Conservation (phyloP, 2,888 invertebrate genomes). For the Cylloceria caligata region DNA sequence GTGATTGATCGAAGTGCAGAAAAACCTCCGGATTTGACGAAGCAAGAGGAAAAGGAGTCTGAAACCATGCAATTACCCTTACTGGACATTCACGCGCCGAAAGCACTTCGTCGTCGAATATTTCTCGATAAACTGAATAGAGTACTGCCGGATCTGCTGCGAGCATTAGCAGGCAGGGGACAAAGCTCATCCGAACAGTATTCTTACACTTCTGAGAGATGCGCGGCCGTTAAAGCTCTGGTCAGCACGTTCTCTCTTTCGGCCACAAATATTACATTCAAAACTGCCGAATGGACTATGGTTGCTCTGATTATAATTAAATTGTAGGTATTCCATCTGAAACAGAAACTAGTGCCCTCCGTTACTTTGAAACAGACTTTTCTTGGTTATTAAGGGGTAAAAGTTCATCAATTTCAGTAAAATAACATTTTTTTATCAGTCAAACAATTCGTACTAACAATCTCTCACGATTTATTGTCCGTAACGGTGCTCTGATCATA, state of each 20-base stretch:
- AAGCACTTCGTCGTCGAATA: constrained; percentile 89
- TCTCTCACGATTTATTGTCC: no score
- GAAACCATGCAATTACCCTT: constrained; percentile 87
- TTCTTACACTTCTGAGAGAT: constrained; percentile 73
- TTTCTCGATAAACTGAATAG: constrained; percentile 89
- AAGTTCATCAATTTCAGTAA: background rate
- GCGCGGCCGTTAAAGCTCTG: constrained; percentile 81
- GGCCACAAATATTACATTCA: constrained; percentile 90
- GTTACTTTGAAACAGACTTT: background rate
- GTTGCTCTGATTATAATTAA: constrained; percentile 90
- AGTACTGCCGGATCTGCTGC: constrained; percentile 87
- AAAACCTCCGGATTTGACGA: constrained; percentile 68
- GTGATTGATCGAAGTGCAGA: constrained; percentile 77
- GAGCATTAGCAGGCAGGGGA: constrained; percentile 83
- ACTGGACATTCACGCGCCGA: constrained; percentile 89
- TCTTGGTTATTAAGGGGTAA: background rate
- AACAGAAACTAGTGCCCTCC: background rate
- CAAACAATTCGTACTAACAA: no score
- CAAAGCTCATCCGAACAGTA: constrained; percentile 65
- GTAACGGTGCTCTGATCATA: no score
- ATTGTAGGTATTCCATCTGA: constrained; percentile 85
- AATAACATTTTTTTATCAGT: no score
- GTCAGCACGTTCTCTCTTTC: constrained; percentile 89
- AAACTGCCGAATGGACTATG: constrained; percentile 90
- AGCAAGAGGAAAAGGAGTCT: constrained; percentile 75